Base-by-base conservation (phyloP, 2,888 invertebrate genomes). In the Stenodera caucasica region DNA sequence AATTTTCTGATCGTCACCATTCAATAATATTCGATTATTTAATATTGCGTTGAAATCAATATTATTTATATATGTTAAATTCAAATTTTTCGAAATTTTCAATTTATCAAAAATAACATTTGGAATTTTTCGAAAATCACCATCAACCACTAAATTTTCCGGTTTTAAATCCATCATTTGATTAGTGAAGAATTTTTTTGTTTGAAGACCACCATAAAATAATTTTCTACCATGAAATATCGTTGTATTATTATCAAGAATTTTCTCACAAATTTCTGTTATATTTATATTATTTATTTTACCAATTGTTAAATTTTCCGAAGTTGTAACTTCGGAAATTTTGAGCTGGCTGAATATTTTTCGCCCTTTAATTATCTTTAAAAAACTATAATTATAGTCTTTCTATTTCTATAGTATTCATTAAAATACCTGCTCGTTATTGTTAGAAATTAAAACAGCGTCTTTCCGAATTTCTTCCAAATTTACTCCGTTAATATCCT, bases 141-240 rank as follows among this genome's bases (percentile, higher is more conserved):
- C 61, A n/a, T 70, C 64, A 49, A 61, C 72, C 0, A 79, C 77
- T 37, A 80, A 66, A 64, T 75, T 68, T 57, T 75, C 69, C n/a
- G 76, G 71, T 12, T 63, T 26, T 26, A 77, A 50, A 53, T 71
- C 70, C n/a, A 69, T 67, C 21, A 78, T 63, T 12, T 50, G 58
- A 18, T 64, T 49, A 26, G 12, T 71, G 56, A 18, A 15, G 33
- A 78, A 61, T 58, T 53, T 65, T 18, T 74, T 62, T 5, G 75
- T 67, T 70, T 77, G 69, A 4, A 79, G 60, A n/a, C 77, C 78
- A 14, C 66, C 69, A 59, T 69, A 75, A 62, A 79, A 78, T 3
- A 68, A 70, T 60, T 79, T 78, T 18, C 59, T 65, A n/a, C 79
- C 78, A 52, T 52, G 70, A 45, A 40, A 78, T 74, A 2, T 63